phyloP scores from a whole-genome alignment of 53 echinoderm and acorn worm genomes.

The Holothuria scabra region DNA sequence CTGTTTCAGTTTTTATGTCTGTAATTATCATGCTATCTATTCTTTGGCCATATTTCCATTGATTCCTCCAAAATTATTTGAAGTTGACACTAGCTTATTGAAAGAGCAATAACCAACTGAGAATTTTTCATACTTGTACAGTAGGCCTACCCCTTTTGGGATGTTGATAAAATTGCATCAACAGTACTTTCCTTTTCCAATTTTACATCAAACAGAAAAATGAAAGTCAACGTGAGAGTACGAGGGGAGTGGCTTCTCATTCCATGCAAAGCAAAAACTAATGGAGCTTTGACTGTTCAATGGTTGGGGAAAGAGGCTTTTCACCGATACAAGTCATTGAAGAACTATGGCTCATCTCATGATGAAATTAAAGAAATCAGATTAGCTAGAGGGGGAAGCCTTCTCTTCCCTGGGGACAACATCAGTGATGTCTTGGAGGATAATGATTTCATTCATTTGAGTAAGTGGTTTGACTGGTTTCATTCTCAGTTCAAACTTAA shows the following conservation, averaged over 20 bases:
- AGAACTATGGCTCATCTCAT: constrained; percentile 41
- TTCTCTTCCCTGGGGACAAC: constrained; percentile 79
- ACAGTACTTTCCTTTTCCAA: too few relatives aligned
- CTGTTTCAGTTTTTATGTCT: too few relatives aligned
- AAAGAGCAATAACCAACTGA: too few relatives aligned
- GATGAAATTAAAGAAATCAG: constrained; percentile 78
- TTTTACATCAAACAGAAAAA: constrained; percentile 1
- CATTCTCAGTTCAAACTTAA: neutral
- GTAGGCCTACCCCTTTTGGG: too few relatives aligned
- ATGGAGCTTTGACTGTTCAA: constrained; percentile 55
- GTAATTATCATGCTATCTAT: too few relatives aligned
- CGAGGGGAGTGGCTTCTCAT: constrained; percentile 91
- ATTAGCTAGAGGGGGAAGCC: constrained; percentile 79
- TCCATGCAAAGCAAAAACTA: constrained; percentile 64
- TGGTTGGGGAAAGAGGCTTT: constrained; percentile 78
- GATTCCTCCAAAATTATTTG: too few relatives aligned
- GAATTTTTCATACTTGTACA: too few relatives aligned
- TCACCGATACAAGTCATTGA: constrained; percentile 66
- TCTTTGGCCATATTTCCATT: too few relatives aligned
- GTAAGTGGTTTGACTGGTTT: constrained; percentile 83
- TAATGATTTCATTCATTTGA: constrained; percentile 81
- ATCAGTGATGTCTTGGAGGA: constrained; percentile 85
- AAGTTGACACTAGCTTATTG: too few relatives aligned
- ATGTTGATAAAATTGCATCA: too few relatives aligned
- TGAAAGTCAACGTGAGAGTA: constrained; percentile 86